Conservation (phyloP, 2,888 invertebrate species). For the Nomada fabriciana region DNA sequence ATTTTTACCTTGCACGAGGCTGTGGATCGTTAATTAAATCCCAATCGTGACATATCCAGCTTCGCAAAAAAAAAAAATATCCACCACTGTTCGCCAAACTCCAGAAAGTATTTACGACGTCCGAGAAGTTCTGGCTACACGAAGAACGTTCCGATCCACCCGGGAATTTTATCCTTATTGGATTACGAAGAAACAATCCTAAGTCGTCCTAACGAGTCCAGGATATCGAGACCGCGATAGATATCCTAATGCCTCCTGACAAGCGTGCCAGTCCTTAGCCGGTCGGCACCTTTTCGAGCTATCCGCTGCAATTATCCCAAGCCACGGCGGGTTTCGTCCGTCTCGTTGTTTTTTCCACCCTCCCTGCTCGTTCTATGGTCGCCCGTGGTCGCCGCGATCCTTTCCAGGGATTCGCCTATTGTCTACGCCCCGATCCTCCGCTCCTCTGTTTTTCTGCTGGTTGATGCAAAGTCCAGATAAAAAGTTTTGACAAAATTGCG, state of each 20-base stretch:
- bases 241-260: constrained; percentile 78
- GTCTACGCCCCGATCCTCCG: constrained; percentile 45
- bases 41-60: no score
- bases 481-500: constrained; percentile 78
- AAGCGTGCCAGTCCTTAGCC: constrained; percentile 71
- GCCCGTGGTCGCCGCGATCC: constrained; percentile 31
- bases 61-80: not conserved
- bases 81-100: no score
- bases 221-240: constrained; percentile 68
- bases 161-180: constrained; percentile 77
- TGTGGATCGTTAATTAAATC: no score
- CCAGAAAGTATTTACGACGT: not conserved
- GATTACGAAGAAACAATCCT: constrained; percentile 79
- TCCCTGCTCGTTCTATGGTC: not conserved
- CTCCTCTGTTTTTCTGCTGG: constrained; percentile 68
- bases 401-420: constrained; percentile 64
- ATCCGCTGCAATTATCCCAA: constrained; percentile 81
- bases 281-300: constrained; percentile 77
- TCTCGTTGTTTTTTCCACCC: constrained; percentile 60
- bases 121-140: not conserved
- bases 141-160: constrained; percentile 25
- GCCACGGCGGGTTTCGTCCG: constrained; percentile 64
- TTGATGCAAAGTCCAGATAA: constrained; percentile 74
- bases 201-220: constrained; percentile 74
- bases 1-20: no score